A percentile compares a stretch with the other conserved stretches of the same genome.
phyloP scores from a whole-genome alignment of 1,140 invertebrate species.

The Frieseomelitta varia region DNA sequence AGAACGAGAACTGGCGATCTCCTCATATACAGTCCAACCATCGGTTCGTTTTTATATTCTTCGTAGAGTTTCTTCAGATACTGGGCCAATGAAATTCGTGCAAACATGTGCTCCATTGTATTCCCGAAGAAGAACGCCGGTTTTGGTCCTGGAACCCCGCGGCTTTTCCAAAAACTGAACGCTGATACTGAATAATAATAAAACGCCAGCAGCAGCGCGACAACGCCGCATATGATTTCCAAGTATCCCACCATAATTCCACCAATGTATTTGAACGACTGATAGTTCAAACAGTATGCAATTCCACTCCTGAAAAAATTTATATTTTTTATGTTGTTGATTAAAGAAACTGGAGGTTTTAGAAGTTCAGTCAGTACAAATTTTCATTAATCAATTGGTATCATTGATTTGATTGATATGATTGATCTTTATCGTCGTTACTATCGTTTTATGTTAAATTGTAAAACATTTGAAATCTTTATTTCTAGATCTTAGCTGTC shows the following conservation, averaged over 20 bases:
- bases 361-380: too few relatives aligned
- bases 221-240: constrained; percentile 51
- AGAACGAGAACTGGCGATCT: constrained; percentile 74
- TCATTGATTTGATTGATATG: too few relatives aligned
- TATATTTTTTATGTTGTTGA: not conserved
- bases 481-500: too few relatives aligned
- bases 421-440: too few relatives aligned
- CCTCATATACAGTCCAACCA: constrained; percentile 78
- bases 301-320: not conserved
- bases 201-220: constrained; percentile 24
- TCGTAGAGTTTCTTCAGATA: constrained; percentile 49
- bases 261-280: too few relatives aligned
- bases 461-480: too few relatives aligned
- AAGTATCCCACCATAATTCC: not conserved
- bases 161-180: constrained; percentile 73
- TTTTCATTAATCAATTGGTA: too few relatives aligned
- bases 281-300: too few relatives aligned
- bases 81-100: constrained; percentile 34
- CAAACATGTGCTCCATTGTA: constrained; percentile 53
- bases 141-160: constrained; percentile 63
- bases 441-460: too few relatives aligned
- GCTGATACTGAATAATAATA: constrained; percentile 59
- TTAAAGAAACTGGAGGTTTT: too few relatives aligned
- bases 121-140: constrained; percentile 74
- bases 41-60: constrained; percentile 68